Base-by-base conservation (phyloP, 2,797 vertebrate genomes). In the Sebastes kiyomatsui region DNA sequence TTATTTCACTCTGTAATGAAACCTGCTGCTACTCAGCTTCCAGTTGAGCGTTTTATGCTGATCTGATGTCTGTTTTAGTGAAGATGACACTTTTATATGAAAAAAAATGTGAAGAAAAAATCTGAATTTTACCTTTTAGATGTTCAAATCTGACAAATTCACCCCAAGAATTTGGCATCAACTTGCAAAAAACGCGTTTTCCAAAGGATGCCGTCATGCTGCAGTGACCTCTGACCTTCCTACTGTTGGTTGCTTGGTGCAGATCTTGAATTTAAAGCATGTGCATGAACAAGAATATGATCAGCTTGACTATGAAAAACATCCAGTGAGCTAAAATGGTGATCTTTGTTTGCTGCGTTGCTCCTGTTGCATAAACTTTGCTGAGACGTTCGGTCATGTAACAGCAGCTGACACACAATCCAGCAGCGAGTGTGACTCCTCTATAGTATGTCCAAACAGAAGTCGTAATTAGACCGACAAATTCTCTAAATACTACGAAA, bases 401-500 rank as follows among this genome's bases (percentile, higher is more conserved):
- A 69, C 2, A 56, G 83, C 69, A 83, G 78, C 84, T 70, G 78
- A 11, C 61, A 49, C 5, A 52, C 64, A 68, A 32, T 16, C 16
- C 5, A 9, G 68, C 12, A 6, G 74, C 2, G 62, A 30, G 71
- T 18, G 65, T 38, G 2, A 85, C 25, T 7, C 4, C 77, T 56
- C 30, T 6, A 27, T 32, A 38, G 42, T 67, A 33, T 70, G 70
- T 20, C 27, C 69, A 78, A 65, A 88, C 76, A 82, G 49, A 77
- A 84, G 81, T 77, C 22, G 46, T 70, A 75, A 84, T 85, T 82
- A 83, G 59, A 82, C 76, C 27, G 77, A 85, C 81, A 67, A 66
- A 82, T 83, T 61, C 81, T 87, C 79, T 69, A 75, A 84, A 90
- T 77, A 66, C 83, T 71, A 72, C 3, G 22, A 81, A 86, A 79